Conservation (phyloP, 2,113 vertebrate genomes). For the Coptodon rendalli region DNA sequence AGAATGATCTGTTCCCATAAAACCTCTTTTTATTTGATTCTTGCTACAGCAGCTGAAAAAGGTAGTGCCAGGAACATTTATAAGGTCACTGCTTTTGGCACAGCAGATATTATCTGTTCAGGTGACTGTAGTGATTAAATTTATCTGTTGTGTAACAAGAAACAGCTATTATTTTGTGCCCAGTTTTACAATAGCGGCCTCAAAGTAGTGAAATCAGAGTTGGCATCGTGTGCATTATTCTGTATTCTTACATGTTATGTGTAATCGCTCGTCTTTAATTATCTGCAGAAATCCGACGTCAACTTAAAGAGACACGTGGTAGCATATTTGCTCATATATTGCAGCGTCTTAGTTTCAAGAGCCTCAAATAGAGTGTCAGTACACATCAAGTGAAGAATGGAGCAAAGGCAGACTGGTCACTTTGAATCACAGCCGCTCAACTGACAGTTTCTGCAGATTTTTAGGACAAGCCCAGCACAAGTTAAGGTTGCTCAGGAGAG, state of each 20-base stretch:
- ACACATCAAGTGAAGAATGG: neutral
- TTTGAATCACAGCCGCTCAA: neutral
- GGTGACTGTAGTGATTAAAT: neutral
- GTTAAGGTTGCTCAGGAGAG: neutral
- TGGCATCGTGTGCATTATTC: neutral
- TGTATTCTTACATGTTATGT: neutral
- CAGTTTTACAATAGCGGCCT: neutral
- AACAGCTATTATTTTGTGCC: neutral
- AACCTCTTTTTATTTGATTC: neutral
- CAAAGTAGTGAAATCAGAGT: neutral
- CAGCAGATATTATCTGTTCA: neutral
- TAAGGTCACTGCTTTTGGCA: neutral
- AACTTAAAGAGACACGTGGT: neutral
- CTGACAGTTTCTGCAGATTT: neutral
- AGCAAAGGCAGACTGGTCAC: neutral
- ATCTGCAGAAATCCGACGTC: neutral
- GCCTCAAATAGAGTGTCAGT: neutral
- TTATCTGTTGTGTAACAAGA: neutral
- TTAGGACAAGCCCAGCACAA: neutral
- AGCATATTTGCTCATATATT: neutral
- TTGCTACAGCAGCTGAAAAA: neutral
- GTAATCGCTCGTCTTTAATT: neutral
- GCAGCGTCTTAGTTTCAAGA: neutral
- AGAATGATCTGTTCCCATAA: neutral
- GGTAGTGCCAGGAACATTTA: neutral